Conservation (phyloP, 2,797 vertebrate genomes). For the Myotis vivesi region DNA sequence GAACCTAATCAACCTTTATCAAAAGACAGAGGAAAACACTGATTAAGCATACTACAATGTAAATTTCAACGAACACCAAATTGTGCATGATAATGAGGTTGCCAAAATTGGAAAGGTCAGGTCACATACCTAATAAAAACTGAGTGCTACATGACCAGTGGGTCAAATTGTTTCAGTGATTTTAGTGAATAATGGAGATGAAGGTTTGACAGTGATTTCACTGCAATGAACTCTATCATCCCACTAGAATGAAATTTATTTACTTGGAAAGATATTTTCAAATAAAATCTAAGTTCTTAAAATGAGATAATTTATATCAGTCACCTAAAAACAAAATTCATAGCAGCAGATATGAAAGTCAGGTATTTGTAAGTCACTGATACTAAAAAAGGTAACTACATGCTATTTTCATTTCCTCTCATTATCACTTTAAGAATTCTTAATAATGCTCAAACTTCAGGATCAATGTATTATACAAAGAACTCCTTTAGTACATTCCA, state of each 20-base stretch:
- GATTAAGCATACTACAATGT: neutral
- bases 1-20: neutral
- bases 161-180: neutral
- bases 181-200: neutral
- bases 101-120: neutral
- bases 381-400: neutral
- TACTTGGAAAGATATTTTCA: neutral
- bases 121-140: neutral
- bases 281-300: slow-evolving; percentile 31
- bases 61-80: neutral
- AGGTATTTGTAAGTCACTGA: neutral
- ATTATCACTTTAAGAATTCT: neutral
- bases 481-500: neutral
- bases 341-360: neutral
- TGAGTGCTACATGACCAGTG: neutral
- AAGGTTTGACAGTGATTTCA: neutral
- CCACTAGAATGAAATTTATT: neutral
- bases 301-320: neutral
- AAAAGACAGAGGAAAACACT: neutral
- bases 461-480: neutral
- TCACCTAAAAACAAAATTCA: neutral
- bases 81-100: neutral
- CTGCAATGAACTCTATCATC: neutral
- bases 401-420: neutral
- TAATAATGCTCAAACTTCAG: neutral